Percentiles rank a stretch among this genome's conserved stretches.
Evolutionary conservation across 2,888 invertebrate species (phyloP).

Genomic region (Dexiosoma caninum): DNA sequence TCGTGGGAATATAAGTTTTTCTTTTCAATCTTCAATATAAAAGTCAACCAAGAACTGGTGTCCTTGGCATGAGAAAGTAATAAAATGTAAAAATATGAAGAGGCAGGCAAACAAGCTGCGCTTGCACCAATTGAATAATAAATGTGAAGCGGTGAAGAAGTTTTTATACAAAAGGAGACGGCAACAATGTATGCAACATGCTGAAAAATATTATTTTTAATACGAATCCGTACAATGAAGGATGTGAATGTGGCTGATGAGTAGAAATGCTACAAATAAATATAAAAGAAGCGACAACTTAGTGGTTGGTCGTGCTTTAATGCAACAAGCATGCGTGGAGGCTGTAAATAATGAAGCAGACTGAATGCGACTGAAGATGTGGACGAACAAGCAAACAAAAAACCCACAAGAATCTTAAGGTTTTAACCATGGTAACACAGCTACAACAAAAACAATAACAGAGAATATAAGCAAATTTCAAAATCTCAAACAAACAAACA

Average conservation of each 20-base stretch:
- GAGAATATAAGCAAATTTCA: conserved; percentile 38
- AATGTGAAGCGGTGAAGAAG: background rate
- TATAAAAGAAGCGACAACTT: conserved; percentile 57
- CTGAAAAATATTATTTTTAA: background rate
- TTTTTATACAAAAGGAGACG: background rate
- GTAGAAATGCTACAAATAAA: conserved; percentile 37
- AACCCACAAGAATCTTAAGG: conserved; percentile 58
- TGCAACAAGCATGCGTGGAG: conserved; percentile 59
- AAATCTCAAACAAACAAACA: conserved; percentile 27
- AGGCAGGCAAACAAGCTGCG: conserved; percentile 28
- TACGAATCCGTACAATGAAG: background rate
- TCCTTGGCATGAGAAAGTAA: conserved; percentile 62
- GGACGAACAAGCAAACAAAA: background rate
- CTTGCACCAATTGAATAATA: conserved; percentile 3
- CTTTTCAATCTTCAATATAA: conserved; percentile 34
- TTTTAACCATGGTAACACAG: conserved; percentile 47
- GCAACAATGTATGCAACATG: conserved; percentile 4
- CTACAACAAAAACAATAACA: conserved; percentile 12
- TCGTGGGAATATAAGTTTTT: conserved; percentile 65
- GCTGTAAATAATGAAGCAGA: conserved; percentile 57
- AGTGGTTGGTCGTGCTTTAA: conserved; percentile 56
- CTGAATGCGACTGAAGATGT: conserved; percentile 30
- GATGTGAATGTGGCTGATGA: conserved; percentile 25
- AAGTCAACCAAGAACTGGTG: conserved; percentile 48
- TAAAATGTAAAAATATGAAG: conserved; percentile 34